phyloP scores from a whole-genome alignment of 1,140 invertebrate species.

The Drosophila sucinea region DNA sequence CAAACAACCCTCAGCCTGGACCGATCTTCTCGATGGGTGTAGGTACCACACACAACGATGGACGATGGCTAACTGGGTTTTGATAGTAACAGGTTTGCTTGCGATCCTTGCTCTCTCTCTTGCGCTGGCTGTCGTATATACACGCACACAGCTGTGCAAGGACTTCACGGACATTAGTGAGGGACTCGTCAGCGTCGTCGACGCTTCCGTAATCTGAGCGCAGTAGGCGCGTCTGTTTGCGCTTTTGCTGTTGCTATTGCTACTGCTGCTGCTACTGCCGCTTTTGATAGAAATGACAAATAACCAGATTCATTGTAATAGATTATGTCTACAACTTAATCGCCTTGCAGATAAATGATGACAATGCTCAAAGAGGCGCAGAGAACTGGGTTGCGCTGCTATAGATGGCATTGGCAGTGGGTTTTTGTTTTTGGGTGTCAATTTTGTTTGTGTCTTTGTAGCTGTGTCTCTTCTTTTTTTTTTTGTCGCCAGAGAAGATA shows the following conservation, averaged over 20 bases:
- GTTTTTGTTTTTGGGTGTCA: slow-evolving; percentile 79
- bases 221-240: slow-evolving; percentile 79
- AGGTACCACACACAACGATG: slow-evolving; percentile 46
- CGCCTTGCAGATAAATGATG: slow-evolving; percentile 83
- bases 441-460: slow-evolving; percentile 73
- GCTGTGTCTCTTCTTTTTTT: slow-evolving; percentile 46
- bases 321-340: slow-evolving; percentile 83
- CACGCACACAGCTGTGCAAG: slow-evolving; percentile 64
- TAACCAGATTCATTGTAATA: slow-evolving; percentile 83
- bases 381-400: slow-evolving; percentile 32
- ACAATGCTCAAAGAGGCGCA: slow-evolving; percentile 73
- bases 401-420: slow-evolving; percentile 44
- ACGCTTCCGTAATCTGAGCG: slow-evolving; percentile 76
- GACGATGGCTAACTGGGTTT: slow-evolving; percentile 67
- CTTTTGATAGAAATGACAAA: slow-evolving; percentile 82
- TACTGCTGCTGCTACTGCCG: slow-evolving; percentile 32
- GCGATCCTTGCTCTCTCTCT: slow-evolving; percentile 38
- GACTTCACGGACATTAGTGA: slow-evolving; percentile 77
- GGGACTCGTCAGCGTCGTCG: slow-evolving; percentile 43
- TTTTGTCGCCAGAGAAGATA: slow-evolving; percentile 8
- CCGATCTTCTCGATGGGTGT: slow-evolving; percentile 63
- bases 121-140: not conserved
- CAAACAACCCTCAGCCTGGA: slow-evolving; percentile 69
- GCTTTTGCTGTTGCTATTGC: slow-evolving; percentile 53
- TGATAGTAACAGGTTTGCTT: slow-evolving; percentile 79